Percentiles rank a stretch among this genome's conserved stretches.
phyloP scores from a whole-genome alignment of 2,888 invertebrate species.

The Cistogaster globosa region DNA sequence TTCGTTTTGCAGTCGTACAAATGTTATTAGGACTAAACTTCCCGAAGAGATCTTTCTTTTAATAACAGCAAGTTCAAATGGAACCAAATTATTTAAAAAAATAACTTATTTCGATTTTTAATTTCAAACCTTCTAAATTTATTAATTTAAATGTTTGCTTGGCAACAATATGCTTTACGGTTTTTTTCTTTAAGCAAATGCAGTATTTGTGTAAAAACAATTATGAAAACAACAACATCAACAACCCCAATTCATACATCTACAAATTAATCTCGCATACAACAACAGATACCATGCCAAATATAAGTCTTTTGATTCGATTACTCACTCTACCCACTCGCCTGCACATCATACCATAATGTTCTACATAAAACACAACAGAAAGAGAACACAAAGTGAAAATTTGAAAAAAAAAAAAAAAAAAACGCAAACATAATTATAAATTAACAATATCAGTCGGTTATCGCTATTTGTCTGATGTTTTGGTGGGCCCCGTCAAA shows the following conservation, averaged over 20 bases:
- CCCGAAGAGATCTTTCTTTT: too few species aligned
- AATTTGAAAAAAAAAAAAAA: slow-evolving; percentile 25
- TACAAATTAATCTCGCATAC: slow-evolving; percentile 23
- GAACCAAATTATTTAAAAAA: too few species aligned
- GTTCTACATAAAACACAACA: slow-evolving; percentile 2
- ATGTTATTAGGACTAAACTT: too few species aligned
- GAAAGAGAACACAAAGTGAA: slow-evolving; percentile 39
- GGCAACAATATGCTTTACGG: slow-evolving; percentile 4
- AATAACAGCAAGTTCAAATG: too few species aligned
- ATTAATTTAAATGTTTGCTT: slow-evolving; percentile 20
- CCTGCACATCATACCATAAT: not conserved
- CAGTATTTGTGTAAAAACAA: slow-evolving; percentile 41
- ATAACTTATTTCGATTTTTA: too few species aligned
- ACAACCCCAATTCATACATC: slow-evolving; percentile 39
- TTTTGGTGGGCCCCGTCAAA: not conserved
- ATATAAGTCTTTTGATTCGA: slow-evolving; percentile 56
- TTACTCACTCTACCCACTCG: slow-evolving; percentile 4
- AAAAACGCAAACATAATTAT: slow-evolving; percentile 36
- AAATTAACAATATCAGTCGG: slow-evolving; percentile 46
- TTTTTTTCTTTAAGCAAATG: slow-evolving; percentile 14
- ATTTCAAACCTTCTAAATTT: too few species aligned
- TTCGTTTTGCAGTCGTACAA: too few species aligned
- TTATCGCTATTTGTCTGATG: slow-evolving; percentile 25
- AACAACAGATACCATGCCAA: slow-evolving; percentile 36
- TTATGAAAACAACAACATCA: slow-evolving; percentile 28